Evolutionary conservation across 2,888 invertebrate genomes (phyloP).

Genomic region (Patella depressa): DNA sequence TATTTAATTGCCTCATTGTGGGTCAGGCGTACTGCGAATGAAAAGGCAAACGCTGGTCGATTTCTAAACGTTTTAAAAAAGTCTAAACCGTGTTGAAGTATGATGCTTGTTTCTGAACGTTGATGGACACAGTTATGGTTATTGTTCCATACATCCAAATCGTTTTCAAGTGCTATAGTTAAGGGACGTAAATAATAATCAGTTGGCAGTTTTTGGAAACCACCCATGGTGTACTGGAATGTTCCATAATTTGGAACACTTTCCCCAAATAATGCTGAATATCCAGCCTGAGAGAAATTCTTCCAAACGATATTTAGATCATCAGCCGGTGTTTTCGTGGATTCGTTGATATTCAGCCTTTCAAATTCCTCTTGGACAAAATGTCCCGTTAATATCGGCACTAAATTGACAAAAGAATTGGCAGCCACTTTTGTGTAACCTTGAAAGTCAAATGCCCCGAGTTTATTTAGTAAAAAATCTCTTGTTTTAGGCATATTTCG

Average conservation of each 20-base stretch:
- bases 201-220: conserved; percentile 83
- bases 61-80: conserved; percentile 76
- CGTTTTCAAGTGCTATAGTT: conserved; percentile 75
- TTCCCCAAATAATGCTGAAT: conserved; percentile 84
- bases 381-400: conserved; percentile 83
- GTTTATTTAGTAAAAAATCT: conserved; percentile 76
- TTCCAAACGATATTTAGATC: conserved; percentile 68
- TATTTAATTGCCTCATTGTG: conserved; percentile 85
- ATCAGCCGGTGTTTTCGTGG: too few species aligned
- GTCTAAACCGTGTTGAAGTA: conserved; percentile 31
- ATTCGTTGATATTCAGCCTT: too few species aligned
- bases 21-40: conserved; percentile 86
- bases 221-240: conserved; percentile 82
- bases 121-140: background rate
- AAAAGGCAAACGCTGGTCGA: conserved; percentile 82
- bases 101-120: background rate
- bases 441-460: conserved; percentile 82
- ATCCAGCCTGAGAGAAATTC: conserved; percentile 80
- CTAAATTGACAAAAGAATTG: conserved; percentile 91
- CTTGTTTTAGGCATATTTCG: conserved; percentile 83
- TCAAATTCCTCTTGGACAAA: conserved; percentile 42
- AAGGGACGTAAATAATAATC: conserved; percentile 87
- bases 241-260: conserved; percentile 83
- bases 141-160: conserved; percentile 43
- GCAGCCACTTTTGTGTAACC: conserved; percentile 95